phyloP scores from a whole-genome alignment of 92 coral and sea anemone species.

The Epizoanthus fatuus region DNA sequence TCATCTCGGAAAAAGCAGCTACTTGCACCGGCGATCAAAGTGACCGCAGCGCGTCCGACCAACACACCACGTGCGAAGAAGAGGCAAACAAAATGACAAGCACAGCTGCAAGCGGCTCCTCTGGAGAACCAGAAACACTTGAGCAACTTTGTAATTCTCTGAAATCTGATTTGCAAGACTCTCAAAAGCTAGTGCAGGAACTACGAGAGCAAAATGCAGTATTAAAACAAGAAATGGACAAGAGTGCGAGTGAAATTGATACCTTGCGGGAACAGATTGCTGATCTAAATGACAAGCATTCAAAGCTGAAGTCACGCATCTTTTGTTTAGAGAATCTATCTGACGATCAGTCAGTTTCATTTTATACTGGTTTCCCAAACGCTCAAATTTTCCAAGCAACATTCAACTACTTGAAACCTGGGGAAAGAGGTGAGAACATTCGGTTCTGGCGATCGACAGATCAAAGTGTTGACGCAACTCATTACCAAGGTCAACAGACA shows the following conservation, averaged over 20 bases:
- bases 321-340: slow-evolving; percentile 40
- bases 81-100: no score
- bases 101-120: no score
- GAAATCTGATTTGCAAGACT: background rate
- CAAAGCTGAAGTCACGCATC: slow-evolving; percentile 36
- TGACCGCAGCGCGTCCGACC: background rate
- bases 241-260: background rate
- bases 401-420: slow-evolving; percentile 14
- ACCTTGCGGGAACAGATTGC: background rate
- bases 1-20: background rate
- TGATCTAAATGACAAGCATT: slow-evolving; percentile 30
- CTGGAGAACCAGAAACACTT: no score
- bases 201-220: slow-evolving; percentile 33
- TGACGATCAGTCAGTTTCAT: slow-evolving; percentile 23
- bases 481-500: background rate
- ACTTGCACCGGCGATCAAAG: background rate
- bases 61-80: no score
- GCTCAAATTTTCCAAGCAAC: slow-evolving; percentile 1
- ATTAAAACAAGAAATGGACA: slow-evolving; percentile 33
- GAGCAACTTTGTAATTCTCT: no score
- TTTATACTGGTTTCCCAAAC: slow-evolving; percentile 19
- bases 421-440: slow-evolving; percentile 19
- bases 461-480: background rate
- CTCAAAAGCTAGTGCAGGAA: slow-evolving; percentile 15
- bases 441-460: slow-evolving; percentile 12